phyloP scores from a whole-genome alignment of 2,797 vertebrate genomes.

The Lateolabrax maculatus region DNA sequence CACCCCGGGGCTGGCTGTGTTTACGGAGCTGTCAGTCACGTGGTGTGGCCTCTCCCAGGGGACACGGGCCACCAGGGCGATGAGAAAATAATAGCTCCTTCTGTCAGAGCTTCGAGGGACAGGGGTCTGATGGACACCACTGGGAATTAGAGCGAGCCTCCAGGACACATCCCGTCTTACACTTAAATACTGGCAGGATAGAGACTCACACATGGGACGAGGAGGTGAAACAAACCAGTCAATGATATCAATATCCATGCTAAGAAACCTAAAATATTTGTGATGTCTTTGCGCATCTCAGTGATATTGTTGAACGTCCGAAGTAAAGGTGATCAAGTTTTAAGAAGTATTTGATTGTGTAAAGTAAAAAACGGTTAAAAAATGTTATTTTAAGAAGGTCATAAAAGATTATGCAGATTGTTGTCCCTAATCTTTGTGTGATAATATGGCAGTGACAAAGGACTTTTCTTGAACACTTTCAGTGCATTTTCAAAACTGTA shows the following conservation, averaged over 20 bases:
- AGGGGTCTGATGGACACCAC: slow-evolving; percentile 85
- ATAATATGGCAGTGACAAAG: neutral
- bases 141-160: slow-evolving; percentile 81
- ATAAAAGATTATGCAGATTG: neutral
- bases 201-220: slow-evolving; percentile 36
- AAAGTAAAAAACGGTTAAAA: too few species aligned
- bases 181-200: slow-evolving; percentile 67
- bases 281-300: slow-evolving; percentile 1
- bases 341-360: neutral
- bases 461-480: neutral
- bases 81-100: slow-evolving; percentile 87
- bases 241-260: slow-evolving; percentile 34
- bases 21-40: slow-evolving; percentile 86
- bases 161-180: slow-evolving; percentile 74
- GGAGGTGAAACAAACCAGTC: slow-evolving; percentile 14
- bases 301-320: neutral
- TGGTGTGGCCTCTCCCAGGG: slow-evolving; percentile 71
- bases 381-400: neutral
- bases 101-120: slow-evolving; percentile 85
- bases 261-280: slow-evolving; percentile 12
- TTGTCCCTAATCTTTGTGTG: neutral
- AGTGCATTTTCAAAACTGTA: neutral
- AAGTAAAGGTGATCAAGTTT: slow-evolving; percentile 7
- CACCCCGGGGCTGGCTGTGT: slow-evolving; percentile 75
- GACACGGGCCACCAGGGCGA: slow-evolving; percentile 75